phyloP scores from a whole-genome alignment of 2,113 vertebrate genomes.

The Perognathus longimembris region DNA sequence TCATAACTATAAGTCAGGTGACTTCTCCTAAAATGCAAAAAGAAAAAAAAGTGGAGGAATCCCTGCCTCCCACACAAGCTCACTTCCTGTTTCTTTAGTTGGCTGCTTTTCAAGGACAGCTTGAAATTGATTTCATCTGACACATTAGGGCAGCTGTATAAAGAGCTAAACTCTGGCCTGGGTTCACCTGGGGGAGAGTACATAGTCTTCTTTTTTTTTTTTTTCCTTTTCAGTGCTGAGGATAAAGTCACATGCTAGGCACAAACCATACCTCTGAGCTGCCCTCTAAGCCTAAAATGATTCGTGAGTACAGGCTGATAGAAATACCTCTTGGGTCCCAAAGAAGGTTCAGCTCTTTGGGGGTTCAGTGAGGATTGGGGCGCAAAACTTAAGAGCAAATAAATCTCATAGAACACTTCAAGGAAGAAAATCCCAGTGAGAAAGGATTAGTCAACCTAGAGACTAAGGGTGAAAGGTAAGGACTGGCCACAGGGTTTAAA shows the following conservation, averaged over 20 bases:
- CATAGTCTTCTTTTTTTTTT: no score
- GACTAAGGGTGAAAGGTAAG: background rate
- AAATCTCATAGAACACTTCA: background rate
- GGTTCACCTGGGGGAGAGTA: no score
- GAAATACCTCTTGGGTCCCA: background rate
- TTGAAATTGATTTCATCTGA: no score
- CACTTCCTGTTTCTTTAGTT: background rate
- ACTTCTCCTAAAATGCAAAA: background rate
- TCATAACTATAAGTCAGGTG: background rate
- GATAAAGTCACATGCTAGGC: background rate
- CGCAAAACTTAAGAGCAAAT: background rate
- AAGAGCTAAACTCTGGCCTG: no score
- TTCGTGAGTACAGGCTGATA: background rate
- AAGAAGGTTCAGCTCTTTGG: no score
- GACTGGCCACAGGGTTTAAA: no score
- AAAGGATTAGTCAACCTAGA: background rate
- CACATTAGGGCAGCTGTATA: no score
- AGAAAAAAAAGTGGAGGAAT: background rate
- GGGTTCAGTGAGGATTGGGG: background rate
- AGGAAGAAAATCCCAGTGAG: background rate
- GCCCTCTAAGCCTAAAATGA: background rate
- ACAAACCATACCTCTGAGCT: background rate
- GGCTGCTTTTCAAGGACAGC: background rate
- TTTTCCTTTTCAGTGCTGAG: background rate
- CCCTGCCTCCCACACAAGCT: no score